These are phyloP conservation scores for Hozukius guyotensis DNA, from an alignment of 2,797 vertebrate species.

Conservation along the genomic window DNA sequence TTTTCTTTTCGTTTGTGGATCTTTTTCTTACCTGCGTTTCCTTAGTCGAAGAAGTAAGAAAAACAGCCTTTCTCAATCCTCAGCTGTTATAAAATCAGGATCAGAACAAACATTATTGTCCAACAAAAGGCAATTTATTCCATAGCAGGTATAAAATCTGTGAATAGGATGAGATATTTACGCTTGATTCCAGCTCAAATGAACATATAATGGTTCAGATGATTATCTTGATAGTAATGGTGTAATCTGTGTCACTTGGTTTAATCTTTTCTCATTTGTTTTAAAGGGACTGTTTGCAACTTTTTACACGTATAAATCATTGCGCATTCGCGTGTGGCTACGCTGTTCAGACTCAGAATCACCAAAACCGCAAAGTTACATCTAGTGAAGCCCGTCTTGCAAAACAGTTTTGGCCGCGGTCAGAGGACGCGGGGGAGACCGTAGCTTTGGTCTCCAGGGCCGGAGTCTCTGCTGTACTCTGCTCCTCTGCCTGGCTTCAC, in stretches of 20 bases:
- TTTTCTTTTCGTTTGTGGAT: neutral
- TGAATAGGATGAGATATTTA: neutral
- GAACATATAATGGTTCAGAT: constrained; percentile 6
- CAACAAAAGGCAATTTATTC: neutral
- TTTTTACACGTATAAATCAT: too few relatives aligned
- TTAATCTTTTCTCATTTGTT: constrained; percentile 10
- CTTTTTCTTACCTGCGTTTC: neutral
- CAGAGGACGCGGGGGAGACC: too few relatives aligned
- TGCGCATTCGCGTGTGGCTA: too few relatives aligned
- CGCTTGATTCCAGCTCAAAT: neutral
- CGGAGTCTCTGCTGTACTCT: too few relatives aligned
- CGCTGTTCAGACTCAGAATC: too few relatives aligned
- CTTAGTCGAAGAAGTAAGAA: neutral
- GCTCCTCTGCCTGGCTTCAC: too few relatives aligned
- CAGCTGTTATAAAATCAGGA: neutral
- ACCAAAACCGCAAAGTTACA: too few relatives aligned
- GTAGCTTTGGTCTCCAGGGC: too few relatives aligned
- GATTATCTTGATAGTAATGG: constrained; percentile 4
- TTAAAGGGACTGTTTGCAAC: neutral
- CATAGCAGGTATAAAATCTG: neutral
- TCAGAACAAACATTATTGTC: neutral
- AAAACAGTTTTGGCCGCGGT: too few relatives aligned
- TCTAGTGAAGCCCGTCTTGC: too few relatives aligned
- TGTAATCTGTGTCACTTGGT: constrained; percentile 6
- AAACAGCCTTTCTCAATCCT: neutral